Percentiles rank a stretch among this genome's conserved stretches.
phyloP scores from a whole-genome alignment of 2,888 invertebrate species.

The Scelioninae gen. 2 region DNA sequence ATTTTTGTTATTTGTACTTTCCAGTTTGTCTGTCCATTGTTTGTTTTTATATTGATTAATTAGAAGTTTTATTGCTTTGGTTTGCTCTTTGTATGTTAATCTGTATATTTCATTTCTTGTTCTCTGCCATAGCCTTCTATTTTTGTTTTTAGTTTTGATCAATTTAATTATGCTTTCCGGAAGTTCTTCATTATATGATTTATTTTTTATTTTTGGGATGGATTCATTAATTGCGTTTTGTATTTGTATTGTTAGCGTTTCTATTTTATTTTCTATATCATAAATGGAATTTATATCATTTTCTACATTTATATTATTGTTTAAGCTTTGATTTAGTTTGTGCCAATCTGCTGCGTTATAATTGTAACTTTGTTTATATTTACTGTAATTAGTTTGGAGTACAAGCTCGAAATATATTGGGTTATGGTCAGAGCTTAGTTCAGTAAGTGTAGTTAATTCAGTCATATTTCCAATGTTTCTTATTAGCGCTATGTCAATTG shows the following conservation, averaged over 20 bases:
- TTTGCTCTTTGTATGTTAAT: conserved; percentile 17
- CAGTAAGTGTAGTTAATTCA: conserved; percentile 16
- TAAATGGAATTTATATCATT: no score
- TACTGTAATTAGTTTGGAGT: background rate
- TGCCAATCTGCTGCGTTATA: background rate
- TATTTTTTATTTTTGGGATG: background rate
- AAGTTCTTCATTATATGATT: background rate
- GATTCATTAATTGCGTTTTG: no score
- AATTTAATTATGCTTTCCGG: background rate
- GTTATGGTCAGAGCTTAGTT: conserved; percentile 62
- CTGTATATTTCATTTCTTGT: conserved; percentile 9
- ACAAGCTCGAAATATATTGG: conserved; percentile 55
- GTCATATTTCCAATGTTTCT: conserved; percentile 60
- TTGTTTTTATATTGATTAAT: conserved; percentile 39
- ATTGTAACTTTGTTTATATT: background rate
- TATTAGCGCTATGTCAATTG: conserved; percentile 62
- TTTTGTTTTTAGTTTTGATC: conserved; percentile 50
- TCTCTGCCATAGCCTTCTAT: conserved; percentile 51
- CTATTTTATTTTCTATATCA: no score
- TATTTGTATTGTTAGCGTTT: no score
- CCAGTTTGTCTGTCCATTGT: conserved; percentile 34
- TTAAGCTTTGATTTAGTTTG: background rate
- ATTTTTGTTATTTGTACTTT: conserved; percentile 35
- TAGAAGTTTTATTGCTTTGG: conserved; percentile 36
- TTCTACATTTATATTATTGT: no score